phyloP scores from a whole-genome alignment of 2,113 vertebrate genomes.

The Physeter macrocephalus region DNA sequence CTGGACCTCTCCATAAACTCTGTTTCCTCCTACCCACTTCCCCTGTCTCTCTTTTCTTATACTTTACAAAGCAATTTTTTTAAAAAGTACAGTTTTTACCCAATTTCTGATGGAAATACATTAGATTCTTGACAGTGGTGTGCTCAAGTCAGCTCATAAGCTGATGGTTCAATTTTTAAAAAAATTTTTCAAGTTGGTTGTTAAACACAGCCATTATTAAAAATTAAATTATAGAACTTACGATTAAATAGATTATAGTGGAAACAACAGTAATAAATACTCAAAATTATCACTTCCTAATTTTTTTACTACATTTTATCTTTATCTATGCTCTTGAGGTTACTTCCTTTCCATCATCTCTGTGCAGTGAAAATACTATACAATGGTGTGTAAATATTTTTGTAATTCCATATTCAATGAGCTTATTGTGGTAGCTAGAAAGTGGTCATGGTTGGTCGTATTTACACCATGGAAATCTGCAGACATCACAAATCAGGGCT shows the following conservation, averaged over 20 bases:
- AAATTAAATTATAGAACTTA: constrained; percentile 27
- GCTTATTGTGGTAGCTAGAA: neutral
- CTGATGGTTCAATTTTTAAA: neutral
- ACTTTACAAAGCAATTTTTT: neutral
- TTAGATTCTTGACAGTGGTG: neutral
- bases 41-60: neutral
- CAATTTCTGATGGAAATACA: neutral
- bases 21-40: neutral
- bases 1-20: neutral
- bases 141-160: neutral
- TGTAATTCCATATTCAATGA: neutral
- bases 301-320: neutral
- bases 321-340: neutral
- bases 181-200: constrained; percentile 1
- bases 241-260: neutral
- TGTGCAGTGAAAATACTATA: neutral
- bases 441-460: neutral
- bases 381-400: neutral
- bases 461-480: neutral
- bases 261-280: neutral
- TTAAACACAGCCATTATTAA: constrained; percentile 23
- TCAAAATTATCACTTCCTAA: neutral
- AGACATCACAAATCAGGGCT: neutral
- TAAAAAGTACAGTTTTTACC: neutral
- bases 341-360: neutral